A percentile compares a stretch with the other conserved stretches of the same genome.
Conservation (phyloP, 37 sponge, comb jelly and placozoan genomes). For the Haliclona indistincta region DNA sequence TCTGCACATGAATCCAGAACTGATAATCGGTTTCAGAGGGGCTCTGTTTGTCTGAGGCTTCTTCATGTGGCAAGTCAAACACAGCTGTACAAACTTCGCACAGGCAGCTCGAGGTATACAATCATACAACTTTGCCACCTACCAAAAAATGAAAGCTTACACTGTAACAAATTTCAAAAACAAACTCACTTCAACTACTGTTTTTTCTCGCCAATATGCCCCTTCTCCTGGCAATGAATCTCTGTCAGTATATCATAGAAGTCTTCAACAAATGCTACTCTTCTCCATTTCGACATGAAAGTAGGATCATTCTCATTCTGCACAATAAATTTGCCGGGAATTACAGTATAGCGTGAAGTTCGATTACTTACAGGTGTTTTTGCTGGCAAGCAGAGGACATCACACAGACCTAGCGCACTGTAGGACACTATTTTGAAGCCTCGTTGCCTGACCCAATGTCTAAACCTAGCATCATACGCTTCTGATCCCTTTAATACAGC, state of each 20-base stretch:
- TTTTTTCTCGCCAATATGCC: constrained; percentile 11
- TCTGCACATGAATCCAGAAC: constrained; percentile 38
- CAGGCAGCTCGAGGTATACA: constrained; percentile 30
- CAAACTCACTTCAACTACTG: constrained; percentile 15
- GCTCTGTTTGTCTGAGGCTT: constrained; percentile 38
- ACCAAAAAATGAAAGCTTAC: no score
- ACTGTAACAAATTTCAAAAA: background rate
- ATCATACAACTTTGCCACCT: constrained; percentile 27
- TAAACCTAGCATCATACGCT: constrained; percentile 11
- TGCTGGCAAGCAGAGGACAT: constrained; percentile 37
- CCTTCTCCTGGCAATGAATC: constrained; percentile 27
- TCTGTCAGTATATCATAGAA: constrained; percentile 27
- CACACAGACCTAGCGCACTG: constrained; percentile 9
- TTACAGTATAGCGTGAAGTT: background rate
- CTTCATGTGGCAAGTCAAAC: constrained; percentile 17
- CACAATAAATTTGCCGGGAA: background rate
- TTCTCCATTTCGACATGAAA: constrained; percentile 15
- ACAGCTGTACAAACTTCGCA: constrained; percentile 24
- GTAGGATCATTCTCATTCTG: constrained; percentile 30
- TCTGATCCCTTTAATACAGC: background rate
- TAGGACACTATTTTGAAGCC: constrained; percentile 10
- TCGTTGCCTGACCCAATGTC: constrained; percentile 25
- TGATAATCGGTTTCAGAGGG: constrained; percentile 37
- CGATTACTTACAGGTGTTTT: constrained; percentile 13
- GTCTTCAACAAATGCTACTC: constrained; percentile 29